Evolutionary conservation across 2,113 vertebrate genomes (phyloP), one percentile per base, ranked within the genome.

Genomic region (Petrocephalus zakoni): DNA sequence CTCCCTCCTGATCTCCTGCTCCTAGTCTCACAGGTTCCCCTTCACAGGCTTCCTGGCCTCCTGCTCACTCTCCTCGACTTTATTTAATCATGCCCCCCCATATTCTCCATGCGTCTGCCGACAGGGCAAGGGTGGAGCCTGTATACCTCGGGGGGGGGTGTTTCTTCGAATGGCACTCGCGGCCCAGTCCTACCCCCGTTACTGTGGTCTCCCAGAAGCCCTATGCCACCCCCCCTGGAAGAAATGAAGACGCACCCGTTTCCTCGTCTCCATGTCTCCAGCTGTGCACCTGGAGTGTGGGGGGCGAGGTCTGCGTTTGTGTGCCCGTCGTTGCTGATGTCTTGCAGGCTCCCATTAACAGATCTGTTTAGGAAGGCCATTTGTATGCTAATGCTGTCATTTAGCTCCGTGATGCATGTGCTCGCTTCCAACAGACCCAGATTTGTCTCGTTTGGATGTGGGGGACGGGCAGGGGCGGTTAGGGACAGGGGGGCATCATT

Each of bases 371-470:
- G 93, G 93, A 92, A 92, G 92, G 95, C 96, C 93, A 96, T 96
- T 96, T 96, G 95, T 96, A 96, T 96, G 95, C 92, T 95, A 96
- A 96, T 96, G 94, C 94, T 95, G 95, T 95, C 93, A 95, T 95
- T 96, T 95, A 95, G 93, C 92, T 93, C 94, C 93, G 94, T 94
- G 95, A 95, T 95, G 95, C 94, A 94, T 96, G 94, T 83, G 81
- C 89, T 53, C 21, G 10, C 83, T 85, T 53, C 22, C n/a, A 29
- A 49, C 34, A 85, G 22, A 25, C 42, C 51, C 91, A 93, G 94
- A 95, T 92, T 92, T 90, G n/a, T n/a, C 93, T 94, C 94, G 64
- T 56, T 89, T 53, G 52, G 52, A 10, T 2, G 42, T 42, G 42
- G 53, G 53, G 53, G 53, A 17, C 0, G 2, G 53, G 3, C 86